Base-by-base conservation (phyloP, 2,888 invertebrate genomes). In the Auanema freiburgensis region DNA sequence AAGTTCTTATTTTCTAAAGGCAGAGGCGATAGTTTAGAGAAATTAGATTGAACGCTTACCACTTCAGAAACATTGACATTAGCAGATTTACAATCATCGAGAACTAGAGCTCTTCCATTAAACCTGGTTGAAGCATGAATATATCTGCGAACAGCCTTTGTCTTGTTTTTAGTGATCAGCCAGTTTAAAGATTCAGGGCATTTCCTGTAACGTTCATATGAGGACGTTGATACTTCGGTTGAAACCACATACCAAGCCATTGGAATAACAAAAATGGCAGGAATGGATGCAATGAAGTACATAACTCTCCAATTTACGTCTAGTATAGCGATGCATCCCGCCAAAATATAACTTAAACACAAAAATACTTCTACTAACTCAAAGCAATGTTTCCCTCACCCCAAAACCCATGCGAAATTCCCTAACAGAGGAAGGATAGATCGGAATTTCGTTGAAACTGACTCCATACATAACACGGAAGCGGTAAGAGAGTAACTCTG, bases 141-240 rank as follows among this genome's bases (percentile, higher is more conserved):
- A 61, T 79, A 72, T 56, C 74, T 74, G 57, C 62, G 41, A 44
- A 80, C 74, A 43, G 62, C 63, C 21, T 67, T 65, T 2, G 69
- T 64, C 50, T 76, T 69, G n/a, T 69, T 67, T 42, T 76, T 74
- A 0, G 77, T 76, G 18, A 82, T 61, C 63, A 80, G 23, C 80
- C 80, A 81, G 61, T 81, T 81, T 3, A 82, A 18, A 18, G 76
- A 77, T 46, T 81, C 81, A 6, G 77, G 79, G 42, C 73, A 60
- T 21, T 67, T 59, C 56, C 59, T 59, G 40, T 21, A 33, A 1
- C 14, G 44, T 52, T 50, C 43, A 43, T 40, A 51, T 55, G 23
- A 41, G 33, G 10, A 52, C 43, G 14, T 43, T 12, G 16, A 57
- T 14, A 33, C 57, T 52, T 12, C 43, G 46, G 3, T 23, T 23